These are phyloP conservation scores for Otocyon megalotis DNA, from an alignment of 2,113 vertebrate genomes.

Conservation along the genomic window DNA sequence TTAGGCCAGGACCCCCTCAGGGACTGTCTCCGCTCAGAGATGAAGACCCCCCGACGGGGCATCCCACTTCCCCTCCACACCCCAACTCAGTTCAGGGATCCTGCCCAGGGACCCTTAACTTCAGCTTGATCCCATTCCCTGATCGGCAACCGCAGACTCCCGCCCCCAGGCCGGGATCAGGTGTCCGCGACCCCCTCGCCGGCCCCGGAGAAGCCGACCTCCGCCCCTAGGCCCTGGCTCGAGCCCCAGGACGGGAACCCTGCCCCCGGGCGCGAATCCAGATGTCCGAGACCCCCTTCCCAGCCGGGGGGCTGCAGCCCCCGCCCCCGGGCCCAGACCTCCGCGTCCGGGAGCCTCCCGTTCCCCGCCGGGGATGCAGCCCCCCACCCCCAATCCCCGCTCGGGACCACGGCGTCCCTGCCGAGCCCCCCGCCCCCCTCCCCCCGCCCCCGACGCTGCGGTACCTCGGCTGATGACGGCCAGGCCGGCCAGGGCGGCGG, in stretches of 20 bases:
- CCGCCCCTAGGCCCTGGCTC: constrained; percentile 22
- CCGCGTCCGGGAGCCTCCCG: not conserved
- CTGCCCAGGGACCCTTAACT: not conserved
- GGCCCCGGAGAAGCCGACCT: not conserved
- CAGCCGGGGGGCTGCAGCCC: not conserved
- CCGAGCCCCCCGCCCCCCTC: constrained; percentile 60
- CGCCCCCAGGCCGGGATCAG: not conserved
- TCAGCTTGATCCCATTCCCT: not conserved
- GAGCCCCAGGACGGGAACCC: not conserved
- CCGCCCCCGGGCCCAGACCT: constrained; percentile 29
- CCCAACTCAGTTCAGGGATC: constrained; percentile 20
- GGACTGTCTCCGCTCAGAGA: not conserved
- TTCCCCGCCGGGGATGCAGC: not conserved
- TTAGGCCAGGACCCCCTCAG: not conserved
- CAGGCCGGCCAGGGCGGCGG: constrained; percentile 84
- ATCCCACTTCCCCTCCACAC: not conserved
- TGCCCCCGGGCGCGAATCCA: not conserved
- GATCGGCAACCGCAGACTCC: not conserved
- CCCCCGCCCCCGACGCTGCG: constrained; percentile 76
- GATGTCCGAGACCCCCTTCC: not conserved
- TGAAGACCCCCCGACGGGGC: not conserved
- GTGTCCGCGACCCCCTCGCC: not conserved
- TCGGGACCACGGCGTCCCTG: constrained; percentile 27
- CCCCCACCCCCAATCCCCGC: not conserved
- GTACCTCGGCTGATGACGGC: constrained; percentile 84